phyloP scores from a whole-genome alignment of 2,888 invertebrate genomes.

The Ferdinandea cuprea region DNA sequence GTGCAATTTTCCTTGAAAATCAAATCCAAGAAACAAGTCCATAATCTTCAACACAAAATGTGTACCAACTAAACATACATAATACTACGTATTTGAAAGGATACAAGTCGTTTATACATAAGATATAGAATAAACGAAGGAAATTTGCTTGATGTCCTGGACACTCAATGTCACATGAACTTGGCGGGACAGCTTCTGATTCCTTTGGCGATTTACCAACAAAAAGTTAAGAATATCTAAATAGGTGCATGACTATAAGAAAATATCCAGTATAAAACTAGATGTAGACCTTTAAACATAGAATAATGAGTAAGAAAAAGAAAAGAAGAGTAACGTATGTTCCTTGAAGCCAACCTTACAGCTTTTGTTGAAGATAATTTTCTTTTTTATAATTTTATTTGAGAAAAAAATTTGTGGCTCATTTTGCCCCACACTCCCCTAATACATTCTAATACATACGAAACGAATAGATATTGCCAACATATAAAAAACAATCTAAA shows the following conservation, averaged over 20 bases:
- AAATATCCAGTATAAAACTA: no score
- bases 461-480: neutral
- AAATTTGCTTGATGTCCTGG: neutral
- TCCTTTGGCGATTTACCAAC: neutral
- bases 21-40: neutral
- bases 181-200: neutral
- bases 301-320: no score
- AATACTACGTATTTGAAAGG: neutral
- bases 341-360: no score
- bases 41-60: slow-evolving; percentile 12
- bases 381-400: no score
- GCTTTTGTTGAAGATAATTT: no score
- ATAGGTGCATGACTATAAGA: no score
- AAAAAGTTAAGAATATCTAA: neutral
- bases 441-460: no score
- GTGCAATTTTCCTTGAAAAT: slow-evolving; percentile 2
- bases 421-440: no score
- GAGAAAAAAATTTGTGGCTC: no score
- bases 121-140: neutral
- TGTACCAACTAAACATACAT: neutral
- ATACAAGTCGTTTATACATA: no score
- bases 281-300: no score
- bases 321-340: no score
- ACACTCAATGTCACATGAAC: neutral
- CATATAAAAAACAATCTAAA: neutral